Evolutionary conservation across 2,888 invertebrate genomes (phyloP), one percentile per base, ranked within the genome.

Genomic region (Nycteola revayana): DNA sequence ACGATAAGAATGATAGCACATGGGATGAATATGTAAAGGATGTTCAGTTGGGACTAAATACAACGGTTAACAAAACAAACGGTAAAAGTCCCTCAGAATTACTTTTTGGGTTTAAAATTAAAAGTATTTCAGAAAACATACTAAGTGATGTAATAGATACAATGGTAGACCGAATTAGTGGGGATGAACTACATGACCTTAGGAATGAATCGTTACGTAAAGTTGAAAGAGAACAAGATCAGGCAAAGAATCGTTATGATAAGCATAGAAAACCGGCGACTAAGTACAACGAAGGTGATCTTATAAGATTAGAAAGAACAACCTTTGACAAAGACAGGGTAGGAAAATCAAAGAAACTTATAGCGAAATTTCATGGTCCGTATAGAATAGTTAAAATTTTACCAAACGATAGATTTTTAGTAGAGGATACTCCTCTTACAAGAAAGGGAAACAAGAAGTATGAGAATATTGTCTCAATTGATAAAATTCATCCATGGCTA

Each of bases 21-120:
- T 48, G 44, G 49, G 49, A 49, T 9, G 44, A 46, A 5, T 14
- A 32, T 9, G 7, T 43, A 7, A 33, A 25, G 1, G 32, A 40
- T 9, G 18, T 50, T 7, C 50, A 50, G 10, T 21, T 47, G 11
- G 49, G 45, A 4, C 34, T 49, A 1, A 49, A 49, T 7, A 41
- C 45, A 0, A 41, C 44, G 0, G 10, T 41, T 4, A 38, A 50
- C 11, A 29, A 29, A 1, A 31, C 32, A 0, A 54, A 46, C 3
- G 36, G 42, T 5, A 47, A 45, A 22, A 45, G 38, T 6, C 46
- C 48, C 0, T 34, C 46, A 2, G 53, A 54, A 22, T 20, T 54
- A 1, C 25, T 54, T 1, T 54, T 54, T 10, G 50, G 53, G 0
- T 24, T 26, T 1, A 49, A 30, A 10, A 9, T 36, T 9, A 38